Evolutionary conservation across 2,797 vertebrate genomes (phyloP), one percentile per base, ranked within the genome.

Genomic region (Poeciliopsis turneri): DNA sequence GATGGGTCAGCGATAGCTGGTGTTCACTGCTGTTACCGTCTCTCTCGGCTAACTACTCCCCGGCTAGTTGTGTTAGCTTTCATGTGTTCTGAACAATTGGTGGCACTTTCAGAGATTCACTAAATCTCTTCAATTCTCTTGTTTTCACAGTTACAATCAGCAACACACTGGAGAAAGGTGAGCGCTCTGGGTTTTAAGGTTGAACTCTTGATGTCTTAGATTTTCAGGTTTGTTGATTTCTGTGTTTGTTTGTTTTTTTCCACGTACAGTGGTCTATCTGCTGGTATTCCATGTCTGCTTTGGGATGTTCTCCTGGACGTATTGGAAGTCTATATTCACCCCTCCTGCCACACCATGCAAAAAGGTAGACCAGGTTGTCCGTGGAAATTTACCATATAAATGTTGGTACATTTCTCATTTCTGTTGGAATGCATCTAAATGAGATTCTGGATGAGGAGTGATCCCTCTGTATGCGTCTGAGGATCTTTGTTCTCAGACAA

Each of bases 321-420:
- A 99, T 39, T 99, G 97, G 98, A 99, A 98, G 92, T 97, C 98
- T 84, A 97, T 99, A 90, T 99, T 99, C 74, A 99, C 98, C 76
- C 95, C 97, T 68, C 96, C 97, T 7, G 93, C 96, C 33, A 94
- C 96, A 49, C 98, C 98, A 55, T 96, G 95, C 90, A 98, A 98
- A 94, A 98, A 99, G 97, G 98, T 99, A 95, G 85, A 11, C 15
- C 10, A 41, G 3, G 2, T 8, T 33, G n/a, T 23, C 49, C 2
- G 20, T 43, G 8, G 6, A 28, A 36, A n/a, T n/a, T 15, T 41
- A 30, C 11, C 20, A 30, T 15, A 7, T 16, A 39, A 39, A 39
- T 39, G 36, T 39, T 39, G 36, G 5, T 39, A 39, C 4, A 39
- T 4, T 39, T 39, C 7, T 9, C 7, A 41, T 8, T 41, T 41